Base-by-base conservation (phyloP, 2,113 vertebrate genomes). In the Chunga burmeisteri region DNA sequence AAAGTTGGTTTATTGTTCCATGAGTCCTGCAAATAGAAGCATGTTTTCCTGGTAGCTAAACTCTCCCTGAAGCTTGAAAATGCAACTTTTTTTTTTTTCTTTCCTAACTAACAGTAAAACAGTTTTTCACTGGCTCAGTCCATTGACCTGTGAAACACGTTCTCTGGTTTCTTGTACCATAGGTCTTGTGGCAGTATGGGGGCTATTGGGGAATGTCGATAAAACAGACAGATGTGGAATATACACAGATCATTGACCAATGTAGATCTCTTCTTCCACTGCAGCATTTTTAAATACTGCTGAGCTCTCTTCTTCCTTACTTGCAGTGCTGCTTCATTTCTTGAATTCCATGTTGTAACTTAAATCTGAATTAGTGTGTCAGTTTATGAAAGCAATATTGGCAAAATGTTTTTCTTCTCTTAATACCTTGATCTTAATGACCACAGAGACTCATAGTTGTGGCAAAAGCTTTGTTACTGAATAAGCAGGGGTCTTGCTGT, bases 361-460 rank as follows among this genome's bases (percentile, higher is more conserved):
- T 78, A 46, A 73, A 67, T 58, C 55, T 81, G 46, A 83, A 63
- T 92, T 80, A 86, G 5, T 3, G 15, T 55, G 46, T 78, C 55
- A 71, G 26, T 32, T 88, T 70, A 10, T 32, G 71, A 77, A 59
- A 79, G 52, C 56, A 72, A 1, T 74, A 53, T 52, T 1, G 4
- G 26, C 58, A 47, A 81, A 75, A 65, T 68, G 50, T 30, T 81
- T 86, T 55, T 87, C 32, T 68, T 70, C 65, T 79, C 16, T 30
- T 56, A 46, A 18, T 89, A 52, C 36, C 44, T 77, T 59, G 34
- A 22, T 65, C 49, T 86, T 79, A 79, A 86, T 58, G 81, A 70
- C 52, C 27, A 0, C 0, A 0, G 86, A 65, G 81, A 22, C 88
- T 78, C 2, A 0, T 49, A 6, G n/a, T 21, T 62, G 82, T 90